These are phyloP conservation scores for Rattus norvegicus DNA, from an alignment of 2,113 vertebrate species.

Conservation along the genomic window GRCr8 NC_086025.1:125521001-125521500, in stretches of 20 bases:
- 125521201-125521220: slow-evolving; percentile 30
- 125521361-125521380: background rate
- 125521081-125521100: background rate
- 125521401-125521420: background rate
- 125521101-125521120: background rate
- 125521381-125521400: background rate
- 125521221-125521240: slow-evolving; percentile 21
- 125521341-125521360: slow-evolving; percentile 35
- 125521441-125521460: background rate
- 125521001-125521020: background rate
- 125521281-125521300: slow-evolving; percentile 47
- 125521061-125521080: slow-evolving; percentile 40
- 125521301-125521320: slow-evolving; percentile 27
- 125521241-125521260: background rate
- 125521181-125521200: background rate
- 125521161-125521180: background rate
- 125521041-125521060: slow-evolving; percentile 39
- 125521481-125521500: background rate
- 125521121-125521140: background rate
- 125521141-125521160: background rate
- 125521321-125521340: slow-evolving; percentile 33
- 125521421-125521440: background rate
- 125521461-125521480: slow-evolving; percentile 25
- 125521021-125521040: background rate
- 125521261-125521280: slow-evolving; percentile 26